These are phyloP conservation scores for Psilopsiagon aurifrons DNA, from an alignment of 2,113 vertebrate genomes.

Conservation along the genomic window DNA sequence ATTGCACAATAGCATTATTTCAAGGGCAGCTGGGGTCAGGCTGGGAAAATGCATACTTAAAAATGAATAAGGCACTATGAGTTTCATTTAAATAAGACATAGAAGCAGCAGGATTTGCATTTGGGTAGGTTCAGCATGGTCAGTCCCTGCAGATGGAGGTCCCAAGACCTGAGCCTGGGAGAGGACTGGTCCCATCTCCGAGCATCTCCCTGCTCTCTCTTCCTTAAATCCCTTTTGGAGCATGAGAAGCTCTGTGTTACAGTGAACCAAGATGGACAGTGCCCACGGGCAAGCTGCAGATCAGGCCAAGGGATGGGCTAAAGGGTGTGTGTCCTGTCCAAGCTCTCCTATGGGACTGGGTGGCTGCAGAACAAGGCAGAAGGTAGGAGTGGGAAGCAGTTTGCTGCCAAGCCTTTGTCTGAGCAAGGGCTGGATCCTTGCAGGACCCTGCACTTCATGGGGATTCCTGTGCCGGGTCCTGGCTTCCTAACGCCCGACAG, in stretches of 20 bases:
- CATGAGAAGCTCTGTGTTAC: neutral
- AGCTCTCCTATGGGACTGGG: neutral
- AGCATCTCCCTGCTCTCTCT: neutral
- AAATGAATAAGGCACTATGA: neutral
- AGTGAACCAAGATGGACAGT: neutral
- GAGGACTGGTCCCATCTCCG: neutral
- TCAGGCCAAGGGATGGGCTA: neutral
- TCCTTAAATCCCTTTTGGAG: neutral
- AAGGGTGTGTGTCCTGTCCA: neutral
- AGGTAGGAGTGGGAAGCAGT: neutral
- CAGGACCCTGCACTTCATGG: too few relatives aligned
- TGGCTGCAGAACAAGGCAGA: neutral
- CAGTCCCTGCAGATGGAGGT: neutral
- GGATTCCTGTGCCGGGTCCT: accelerated
- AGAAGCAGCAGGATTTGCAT: neutral
- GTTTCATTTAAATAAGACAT: neutral
- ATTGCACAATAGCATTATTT: neutral
- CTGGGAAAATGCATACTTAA: neutral
- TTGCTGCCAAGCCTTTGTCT: neutral
- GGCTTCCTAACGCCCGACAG: neutral
- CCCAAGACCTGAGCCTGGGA: neutral
- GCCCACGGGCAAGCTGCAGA: neutral
- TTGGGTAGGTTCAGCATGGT: neutral
- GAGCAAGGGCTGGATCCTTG: neutral
- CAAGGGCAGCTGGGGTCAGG: constrained; percentile 16